Evolutionary conservation across 2,888 invertebrate species (phyloP).

Genomic region (Sclerodermus sp.): DNA sequence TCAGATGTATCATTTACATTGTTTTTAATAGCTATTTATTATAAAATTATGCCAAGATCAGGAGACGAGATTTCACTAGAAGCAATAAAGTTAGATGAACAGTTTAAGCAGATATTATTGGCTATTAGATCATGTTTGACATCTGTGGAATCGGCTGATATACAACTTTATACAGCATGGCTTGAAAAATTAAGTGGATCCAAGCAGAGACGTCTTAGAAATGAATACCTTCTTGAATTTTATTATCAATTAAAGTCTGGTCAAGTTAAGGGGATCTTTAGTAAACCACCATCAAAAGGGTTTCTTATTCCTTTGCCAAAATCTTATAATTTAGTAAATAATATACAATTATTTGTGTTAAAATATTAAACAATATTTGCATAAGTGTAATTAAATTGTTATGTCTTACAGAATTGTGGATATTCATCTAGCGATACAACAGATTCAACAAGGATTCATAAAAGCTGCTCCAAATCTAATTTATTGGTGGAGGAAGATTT

Average conservation of each 20-base stretch:
- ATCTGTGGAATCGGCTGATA: conserved; percentile 17
- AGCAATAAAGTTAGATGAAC: conserved; percentile 34
- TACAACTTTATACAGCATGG: conserved; percentile 43
- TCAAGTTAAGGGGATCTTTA: conserved; percentile 37
- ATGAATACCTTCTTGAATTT: conserved; percentile 45
- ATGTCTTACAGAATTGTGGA: too few species aligned
- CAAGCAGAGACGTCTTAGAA: conserved; percentile 39
- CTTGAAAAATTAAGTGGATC: conserved; percentile 38
- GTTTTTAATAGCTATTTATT: too few species aligned
- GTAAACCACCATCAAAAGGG: conserved; percentile 36
- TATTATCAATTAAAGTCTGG: conserved; percentile 38
- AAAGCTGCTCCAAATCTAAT: too few species aligned
- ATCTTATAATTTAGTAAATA: conserved; percentile 24
- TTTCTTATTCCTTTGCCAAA: conserved; percentile 26
- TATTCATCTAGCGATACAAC: too few species aligned
- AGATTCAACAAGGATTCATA: too few species aligned
- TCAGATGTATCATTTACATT: too few species aligned
- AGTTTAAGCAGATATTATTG: conserved; percentile 37
- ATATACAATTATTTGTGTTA: too few species aligned
- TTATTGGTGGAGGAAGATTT: too few species aligned
- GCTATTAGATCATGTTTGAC: conserved; percentile 31
- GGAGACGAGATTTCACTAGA: too few species aligned
- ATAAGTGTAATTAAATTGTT: too few species aligned
- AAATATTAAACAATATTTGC: too few species aligned
- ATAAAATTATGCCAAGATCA: conserved; percentile 27